phyloP scores from a whole-genome alignment of 2,113 vertebrate species.

The Zosterops lateralis region DNA sequence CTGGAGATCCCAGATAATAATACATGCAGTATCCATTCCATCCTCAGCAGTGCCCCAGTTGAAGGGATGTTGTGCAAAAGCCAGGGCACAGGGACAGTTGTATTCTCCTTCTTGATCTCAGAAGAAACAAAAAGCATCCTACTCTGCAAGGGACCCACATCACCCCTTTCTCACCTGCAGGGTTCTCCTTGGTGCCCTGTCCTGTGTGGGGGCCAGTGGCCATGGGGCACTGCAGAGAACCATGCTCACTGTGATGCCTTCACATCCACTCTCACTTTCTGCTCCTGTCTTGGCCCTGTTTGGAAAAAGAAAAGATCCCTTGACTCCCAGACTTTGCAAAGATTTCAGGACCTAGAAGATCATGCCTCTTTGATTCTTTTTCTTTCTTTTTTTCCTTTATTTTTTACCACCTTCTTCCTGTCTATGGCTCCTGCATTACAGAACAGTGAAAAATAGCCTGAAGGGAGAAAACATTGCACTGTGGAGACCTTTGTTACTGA shows the following conservation, averaged over 20 bases:
- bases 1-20: not conserved
- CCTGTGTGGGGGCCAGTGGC: not conserved
- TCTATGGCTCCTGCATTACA: not conserved
- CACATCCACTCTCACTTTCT: not conserved
- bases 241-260: not conserved
- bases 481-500: not conserved
- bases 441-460: not conserved
- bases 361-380: not conserved
- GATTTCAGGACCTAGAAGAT: not conserved
- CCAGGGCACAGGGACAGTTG: not conserved
- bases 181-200: not conserved
- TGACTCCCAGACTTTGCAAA: not conserved
- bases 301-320: not conserved
- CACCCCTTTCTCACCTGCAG: no score
- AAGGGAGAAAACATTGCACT: not conserved
- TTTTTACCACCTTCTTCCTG: not conserved
- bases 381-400: not conserved
- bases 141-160: not conserved
- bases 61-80: not conserved
- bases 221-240: not conserved
- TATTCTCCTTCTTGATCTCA: not conserved
- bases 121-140: not conserved
- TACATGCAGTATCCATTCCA: not conserved
- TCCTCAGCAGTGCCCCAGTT: not conserved
- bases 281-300: not conserved